Evolutionary conservation across 2,113 vertebrate genomes (phyloP).

Genomic region (Sorex fumeus): DNA sequence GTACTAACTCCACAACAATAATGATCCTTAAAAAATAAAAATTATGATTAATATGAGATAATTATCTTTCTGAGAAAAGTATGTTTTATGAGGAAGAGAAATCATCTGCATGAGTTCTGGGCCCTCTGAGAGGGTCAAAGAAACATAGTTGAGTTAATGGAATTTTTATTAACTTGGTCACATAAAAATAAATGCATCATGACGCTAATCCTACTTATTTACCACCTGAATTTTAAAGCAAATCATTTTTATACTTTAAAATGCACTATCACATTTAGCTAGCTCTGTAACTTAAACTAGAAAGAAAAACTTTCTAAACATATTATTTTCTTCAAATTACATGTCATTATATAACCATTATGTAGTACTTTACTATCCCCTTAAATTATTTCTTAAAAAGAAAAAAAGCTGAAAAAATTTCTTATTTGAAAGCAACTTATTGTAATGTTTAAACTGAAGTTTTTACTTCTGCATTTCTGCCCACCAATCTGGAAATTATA

Average conservation of each 20-base stretch:
- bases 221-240: conserved; percentile 65
- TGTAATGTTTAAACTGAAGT: conserved; percentile 55
- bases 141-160: conserved; percentile 84
- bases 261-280: conserved; percentile 11
- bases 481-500: conserved; percentile 81
- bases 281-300: conserved; percentile 62
- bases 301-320: conserved; percentile 52
- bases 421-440: conserved; percentile 63
- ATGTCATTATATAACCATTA: conserved; percentile 39
- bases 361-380: background rate
- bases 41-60: conserved; percentile 27
- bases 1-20: conserved; percentile 22
- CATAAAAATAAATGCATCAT: conserved; percentile 42
- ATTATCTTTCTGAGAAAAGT: conserved; percentile 32
- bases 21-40: conserved; percentile 49
- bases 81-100: conserved; percentile 21
- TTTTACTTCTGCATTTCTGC: conserved; percentile 72
- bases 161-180: conserved; percentile 77
- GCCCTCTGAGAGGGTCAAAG: conserved; percentile 58
- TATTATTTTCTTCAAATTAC: conserved; percentile 57
- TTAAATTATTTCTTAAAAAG: conserved; percentile 53
- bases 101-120: conserved; percentile 31
- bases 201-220: conserved; percentile 21
- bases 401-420: conserved; percentile 26
- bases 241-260: conserved; percentile 64